Conservation (phyloP, 2,113 vertebrate genomes). For the Pteropus alecto region DNA sequence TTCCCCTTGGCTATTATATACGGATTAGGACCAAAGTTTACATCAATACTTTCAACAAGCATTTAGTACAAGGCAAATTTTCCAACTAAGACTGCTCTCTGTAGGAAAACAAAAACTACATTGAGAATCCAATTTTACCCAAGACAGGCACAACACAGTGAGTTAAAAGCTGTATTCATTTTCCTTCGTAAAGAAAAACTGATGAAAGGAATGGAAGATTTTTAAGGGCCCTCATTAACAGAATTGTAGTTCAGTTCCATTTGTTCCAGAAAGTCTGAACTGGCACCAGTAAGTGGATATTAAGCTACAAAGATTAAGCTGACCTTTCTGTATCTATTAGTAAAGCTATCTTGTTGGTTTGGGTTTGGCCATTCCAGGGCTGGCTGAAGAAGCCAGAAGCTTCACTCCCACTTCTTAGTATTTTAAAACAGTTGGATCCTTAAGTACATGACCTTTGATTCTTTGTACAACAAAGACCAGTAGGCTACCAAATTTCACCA, state of each 20-base stretch:
- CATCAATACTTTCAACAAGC: not conserved
- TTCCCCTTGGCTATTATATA: conserved; percentile 2
- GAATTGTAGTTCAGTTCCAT: not conserved
- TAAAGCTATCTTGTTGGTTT: not conserved
- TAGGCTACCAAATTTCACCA: conserved; percentile 20
- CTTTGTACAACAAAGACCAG: conserved; percentile 21
- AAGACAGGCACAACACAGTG: not conserved
- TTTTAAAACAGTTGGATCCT: conserved; percentile 40
- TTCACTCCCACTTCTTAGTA: conserved; percentile 40
- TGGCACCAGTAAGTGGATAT: not conserved
- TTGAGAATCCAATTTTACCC: conserved; percentile 13
- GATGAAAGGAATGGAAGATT: conserved; percentile 27
- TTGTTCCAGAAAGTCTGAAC: conserved; percentile 17
- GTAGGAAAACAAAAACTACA: not conserved
- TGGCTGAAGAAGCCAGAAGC: not conserved
- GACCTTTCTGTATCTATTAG: conserved; percentile 16
- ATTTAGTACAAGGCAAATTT: conserved; percentile 34
- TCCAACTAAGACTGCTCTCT: conserved; percentile 22
- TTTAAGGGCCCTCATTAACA: conserved; percentile 1
- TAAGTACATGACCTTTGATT: not conserved
- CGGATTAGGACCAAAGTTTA: conserved; percentile 30
- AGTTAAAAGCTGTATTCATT: conserved; percentile 41
- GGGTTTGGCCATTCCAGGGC: not conserved
- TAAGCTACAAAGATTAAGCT: conserved; percentile 20
- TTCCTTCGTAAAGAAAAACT: conserved; percentile 17